Conservation (phyloP, 1,140 invertebrate genomes). For the Drosophila neocordata region DNA sequence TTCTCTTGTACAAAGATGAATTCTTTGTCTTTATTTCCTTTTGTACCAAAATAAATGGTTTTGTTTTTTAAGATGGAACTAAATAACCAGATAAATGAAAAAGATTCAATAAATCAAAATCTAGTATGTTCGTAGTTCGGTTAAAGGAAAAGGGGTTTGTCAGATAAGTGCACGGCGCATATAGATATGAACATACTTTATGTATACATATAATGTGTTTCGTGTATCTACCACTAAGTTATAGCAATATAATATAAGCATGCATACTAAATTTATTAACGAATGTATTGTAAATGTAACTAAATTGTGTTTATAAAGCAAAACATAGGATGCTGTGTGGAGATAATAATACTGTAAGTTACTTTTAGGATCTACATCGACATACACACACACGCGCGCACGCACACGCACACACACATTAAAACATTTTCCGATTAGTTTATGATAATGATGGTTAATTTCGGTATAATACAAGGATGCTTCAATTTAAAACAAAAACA, state of each 20-base stretch:
- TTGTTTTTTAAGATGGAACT: too few species aligned
- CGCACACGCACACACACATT: neutral
- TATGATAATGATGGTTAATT: neutral
- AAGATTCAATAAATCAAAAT: too few species aligned
- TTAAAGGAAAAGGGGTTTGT: neutral
- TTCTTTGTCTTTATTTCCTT: too few species aligned
- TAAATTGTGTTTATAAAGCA: neutral
- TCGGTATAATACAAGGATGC: neutral
- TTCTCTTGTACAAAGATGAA: too few species aligned
- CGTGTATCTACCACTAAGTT: neutral
- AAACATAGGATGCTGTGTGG: neutral
- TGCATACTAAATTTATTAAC: too few species aligned
- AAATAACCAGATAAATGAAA: too few species aligned
- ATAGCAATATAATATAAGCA: neutral
- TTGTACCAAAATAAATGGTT: too few species aligned
- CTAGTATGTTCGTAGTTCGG: too few species aligned
- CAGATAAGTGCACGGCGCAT: neutral
- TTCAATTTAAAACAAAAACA: neutral
- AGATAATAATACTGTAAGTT: neutral
- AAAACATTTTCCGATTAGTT: neutral
- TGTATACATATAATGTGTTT: too few species aligned
- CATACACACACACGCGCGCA: neutral
- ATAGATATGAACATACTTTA: neutral
- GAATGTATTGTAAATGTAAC: neutral
- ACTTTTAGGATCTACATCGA: neutral